phyloP scores from a whole-genome alignment of 2,797 vertebrate species.

The Microhierax caerulescens region DNA sequence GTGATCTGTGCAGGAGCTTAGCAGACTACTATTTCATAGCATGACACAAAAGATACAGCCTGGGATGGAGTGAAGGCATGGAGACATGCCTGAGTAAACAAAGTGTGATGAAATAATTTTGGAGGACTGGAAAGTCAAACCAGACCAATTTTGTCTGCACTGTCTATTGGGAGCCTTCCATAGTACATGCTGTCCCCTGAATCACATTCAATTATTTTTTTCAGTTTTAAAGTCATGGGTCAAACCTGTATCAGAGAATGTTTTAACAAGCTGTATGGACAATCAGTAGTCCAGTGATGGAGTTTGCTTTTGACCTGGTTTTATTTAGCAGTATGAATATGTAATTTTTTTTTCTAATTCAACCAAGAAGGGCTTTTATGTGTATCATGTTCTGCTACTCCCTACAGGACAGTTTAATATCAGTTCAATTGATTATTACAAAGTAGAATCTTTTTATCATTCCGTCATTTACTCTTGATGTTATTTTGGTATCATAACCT shows the following conservation, averaged over 20 bases:
- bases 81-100: not conserved
- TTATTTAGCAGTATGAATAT: not conserved
- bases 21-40: not conserved
- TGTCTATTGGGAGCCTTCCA: not conserved
- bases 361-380: not conserved
- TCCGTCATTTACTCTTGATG: not conserved
- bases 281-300: not conserved
- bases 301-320: not conserved
- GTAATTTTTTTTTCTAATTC: not conserved
- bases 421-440: not conserved
- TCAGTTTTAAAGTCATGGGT: not conserved
- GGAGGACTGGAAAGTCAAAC: not conserved
- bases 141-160: not conserved
- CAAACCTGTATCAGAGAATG: not conserved
- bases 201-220: not conserved
- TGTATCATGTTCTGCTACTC: not conserved
- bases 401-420: not conserved
- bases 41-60: not conserved
- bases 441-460: not conserved
- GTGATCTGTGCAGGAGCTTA: not conserved
- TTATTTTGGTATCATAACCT: not conserved
- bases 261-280: not conserved
- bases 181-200: not conserved
- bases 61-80: not conserved
- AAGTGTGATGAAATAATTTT: not conserved